Conservation (phyloP, 1,140 invertebrate species). For the Drosophila ironensis region DNA sequence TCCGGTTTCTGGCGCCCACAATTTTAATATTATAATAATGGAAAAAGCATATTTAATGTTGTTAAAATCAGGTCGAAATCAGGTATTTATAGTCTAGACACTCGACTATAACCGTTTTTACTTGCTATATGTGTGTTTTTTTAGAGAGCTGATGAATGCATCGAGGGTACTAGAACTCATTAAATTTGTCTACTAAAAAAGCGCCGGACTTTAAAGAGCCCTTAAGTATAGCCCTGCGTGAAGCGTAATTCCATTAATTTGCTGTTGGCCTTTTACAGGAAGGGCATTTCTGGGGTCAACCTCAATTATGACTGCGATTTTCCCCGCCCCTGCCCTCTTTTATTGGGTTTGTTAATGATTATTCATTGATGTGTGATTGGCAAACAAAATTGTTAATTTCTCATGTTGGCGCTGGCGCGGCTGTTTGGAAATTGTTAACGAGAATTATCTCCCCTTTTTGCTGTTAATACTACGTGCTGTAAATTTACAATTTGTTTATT, state of each 20-base stretch:
- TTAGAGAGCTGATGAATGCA: no score
- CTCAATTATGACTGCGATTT: constrained; percentile 36
- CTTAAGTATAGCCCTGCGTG: background rate
- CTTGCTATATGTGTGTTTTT: no score
- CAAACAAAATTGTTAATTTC: constrained; percentile 46
- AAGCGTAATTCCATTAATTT: constrained; percentile 6
- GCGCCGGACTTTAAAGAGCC: background rate
- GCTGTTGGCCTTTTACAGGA: background rate
- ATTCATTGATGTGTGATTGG: constrained; percentile 46
- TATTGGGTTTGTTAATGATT: constrained; percentile 30
- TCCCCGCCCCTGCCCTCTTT: background rate
- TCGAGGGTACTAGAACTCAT: no score
- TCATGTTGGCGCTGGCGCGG: constrained; percentile 1
- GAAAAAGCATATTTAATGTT: no score
- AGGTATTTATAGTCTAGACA: no score
- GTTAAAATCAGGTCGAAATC: no score
- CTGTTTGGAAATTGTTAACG: constrained; percentile 28
- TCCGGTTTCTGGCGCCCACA: no score
- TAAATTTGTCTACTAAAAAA: background rate
- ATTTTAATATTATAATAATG: no score
- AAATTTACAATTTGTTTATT: constrained; percentile 34
- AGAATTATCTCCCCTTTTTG: no score
- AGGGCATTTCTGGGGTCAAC: constrained; percentile 12
- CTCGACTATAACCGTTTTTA: no score
- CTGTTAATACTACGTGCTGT: constrained; percentile 39